Evolutionary conservation across 1,140 invertebrate genomes (phyloP).

Genomic region (Drosophila lini): DNA sequence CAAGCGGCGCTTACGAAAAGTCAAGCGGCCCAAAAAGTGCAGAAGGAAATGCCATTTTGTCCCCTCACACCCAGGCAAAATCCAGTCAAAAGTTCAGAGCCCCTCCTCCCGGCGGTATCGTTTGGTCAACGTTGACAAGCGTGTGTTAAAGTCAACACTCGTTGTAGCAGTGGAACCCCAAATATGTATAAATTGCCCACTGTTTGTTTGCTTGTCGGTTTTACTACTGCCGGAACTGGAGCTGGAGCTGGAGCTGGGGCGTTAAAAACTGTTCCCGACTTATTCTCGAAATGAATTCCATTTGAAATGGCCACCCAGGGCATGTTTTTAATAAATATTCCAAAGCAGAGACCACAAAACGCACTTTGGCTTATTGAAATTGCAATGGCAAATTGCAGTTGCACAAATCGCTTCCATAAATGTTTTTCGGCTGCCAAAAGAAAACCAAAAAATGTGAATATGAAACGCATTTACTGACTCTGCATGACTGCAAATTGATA

Average conservation of each 20-base stretch:
- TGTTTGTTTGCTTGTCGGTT: conserved; percentile 55
- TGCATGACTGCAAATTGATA: conserved; percentile 20
- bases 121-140: conserved; percentile 68
- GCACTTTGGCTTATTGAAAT: conserved; percentile 77
- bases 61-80: conserved; percentile 13
- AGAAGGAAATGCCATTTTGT: conserved; percentile 79
- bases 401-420: conserved; percentile 45
- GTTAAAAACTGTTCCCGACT: conserved; percentile 12
- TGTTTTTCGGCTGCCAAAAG: conserved; percentile 17
- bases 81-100: background rate
- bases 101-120: conserved; percentile 13
- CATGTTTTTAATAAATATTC: conserved; percentile 72
- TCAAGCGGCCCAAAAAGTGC: conserved; percentile 59
- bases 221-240: conserved; percentile 1
- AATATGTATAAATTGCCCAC: conserved; percentile 76
- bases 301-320: conserved; percentile 28
- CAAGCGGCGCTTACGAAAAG: conserved; percentile 65
- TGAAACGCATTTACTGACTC: conserved; percentile 20
- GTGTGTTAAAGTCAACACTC: conserved; percentile 57
- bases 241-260: background rate
- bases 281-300: conserved; percentile 48
- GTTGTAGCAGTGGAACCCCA: conserved; percentile 8
- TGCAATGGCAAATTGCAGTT: conserved; percentile 44
- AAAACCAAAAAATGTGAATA: conserved; percentile 18
- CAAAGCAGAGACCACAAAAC: conserved; percentile 62